Evolutionary conservation across 2,888 invertebrate genomes (phyloP).

Genomic region (Vesta saturnalis): DNA sequence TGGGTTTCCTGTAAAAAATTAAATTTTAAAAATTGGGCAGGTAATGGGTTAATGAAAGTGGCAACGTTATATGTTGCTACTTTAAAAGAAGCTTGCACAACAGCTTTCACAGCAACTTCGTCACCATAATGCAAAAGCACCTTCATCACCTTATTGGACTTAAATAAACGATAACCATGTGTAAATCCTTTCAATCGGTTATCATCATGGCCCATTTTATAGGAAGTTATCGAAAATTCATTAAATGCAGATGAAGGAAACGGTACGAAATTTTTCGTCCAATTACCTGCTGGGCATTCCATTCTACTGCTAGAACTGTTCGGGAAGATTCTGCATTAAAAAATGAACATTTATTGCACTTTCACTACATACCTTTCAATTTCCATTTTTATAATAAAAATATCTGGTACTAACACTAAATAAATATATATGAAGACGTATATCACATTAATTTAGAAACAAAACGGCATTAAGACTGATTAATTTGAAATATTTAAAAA

Average conservation of each 20-base stretch:
- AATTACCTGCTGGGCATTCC: conserved; percentile 1
- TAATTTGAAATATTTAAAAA: background rate
- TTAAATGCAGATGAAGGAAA: conserved; percentile 2
- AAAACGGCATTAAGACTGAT: background rate
- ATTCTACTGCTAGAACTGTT: conserved; percentile 5
- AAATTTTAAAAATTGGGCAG: too few relatives aligned
- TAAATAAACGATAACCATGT: conserved; percentile 5
- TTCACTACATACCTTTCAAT: too few relatives aligned
- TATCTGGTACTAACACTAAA: background rate
- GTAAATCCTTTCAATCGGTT: conserved; percentile 5
- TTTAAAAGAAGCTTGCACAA: conserved; percentile 3
- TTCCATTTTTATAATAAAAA: too few relatives aligned
- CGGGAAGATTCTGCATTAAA: background rate
- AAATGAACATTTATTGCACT: too few relatives aligned
- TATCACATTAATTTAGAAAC: too few relatives aligned
- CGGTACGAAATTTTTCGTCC: conserved; percentile 1
- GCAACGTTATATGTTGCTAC: conserved; percentile 1
- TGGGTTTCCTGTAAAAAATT: too few relatives aligned
- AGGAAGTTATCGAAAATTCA: background rate
- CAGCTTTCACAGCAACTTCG: conserved; percentile 3
- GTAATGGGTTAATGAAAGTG: conserved; percentile 1
- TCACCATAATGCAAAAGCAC: background rate
- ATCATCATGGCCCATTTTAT: conserved; percentile 2
- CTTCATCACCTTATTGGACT: conserved; percentile 5
- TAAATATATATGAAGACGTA: background rate